These are phyloP conservation scores for Hymenopus coronatus DNA, from an alignment of 2,888 invertebrate species.

Conservation along the genomic window DNA sequence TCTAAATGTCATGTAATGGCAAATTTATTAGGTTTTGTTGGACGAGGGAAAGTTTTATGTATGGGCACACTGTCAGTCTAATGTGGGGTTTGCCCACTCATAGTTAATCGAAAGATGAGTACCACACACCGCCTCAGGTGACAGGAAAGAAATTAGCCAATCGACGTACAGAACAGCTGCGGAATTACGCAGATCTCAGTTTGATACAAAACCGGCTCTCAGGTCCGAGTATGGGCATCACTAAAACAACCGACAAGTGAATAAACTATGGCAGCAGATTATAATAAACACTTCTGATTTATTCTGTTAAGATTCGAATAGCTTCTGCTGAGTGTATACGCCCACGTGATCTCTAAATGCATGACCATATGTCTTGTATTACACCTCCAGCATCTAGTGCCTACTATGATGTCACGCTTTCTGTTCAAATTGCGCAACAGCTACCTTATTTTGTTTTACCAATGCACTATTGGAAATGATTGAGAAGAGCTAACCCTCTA, in stretches of 20 bases:
- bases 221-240: neutral
- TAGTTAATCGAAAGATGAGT: no score
- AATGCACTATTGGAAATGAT: no score
- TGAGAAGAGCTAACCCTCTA: no score
- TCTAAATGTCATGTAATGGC: no score
- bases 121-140: no score
- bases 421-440: neutral
- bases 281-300: neutral
- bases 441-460: no score
- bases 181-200: neutral
- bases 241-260: neutral
- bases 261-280: neutral
- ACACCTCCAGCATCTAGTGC: neutral
- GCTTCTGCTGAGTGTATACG: neutral
- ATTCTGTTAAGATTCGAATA: neutral
- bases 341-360: neutral
- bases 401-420: neutral
- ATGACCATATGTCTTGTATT: neutral
- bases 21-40: no score
- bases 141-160: no score
- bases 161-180: no score
- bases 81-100: no score
- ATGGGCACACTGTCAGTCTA: no score
- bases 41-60: no score
- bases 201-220: neutral